These are phyloP conservation scores for Sciurus niger DNA, from an alignment of 2,113 vertebrate genomes.

Conservation along the genomic window DNA sequence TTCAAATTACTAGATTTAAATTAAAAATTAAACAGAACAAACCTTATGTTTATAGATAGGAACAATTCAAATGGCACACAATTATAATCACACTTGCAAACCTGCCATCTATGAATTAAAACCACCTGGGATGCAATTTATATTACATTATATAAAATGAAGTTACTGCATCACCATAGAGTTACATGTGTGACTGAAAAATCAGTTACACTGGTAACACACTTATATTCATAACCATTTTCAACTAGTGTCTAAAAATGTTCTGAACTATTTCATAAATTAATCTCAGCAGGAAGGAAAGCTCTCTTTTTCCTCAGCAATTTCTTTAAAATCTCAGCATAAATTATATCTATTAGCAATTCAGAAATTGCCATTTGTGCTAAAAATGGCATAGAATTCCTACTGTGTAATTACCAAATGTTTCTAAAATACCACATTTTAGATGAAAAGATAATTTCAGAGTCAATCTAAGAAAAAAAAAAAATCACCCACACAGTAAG, in stretches of 20 bases:
- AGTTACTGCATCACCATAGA: constrained; percentile 46
- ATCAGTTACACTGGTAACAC: constrained; percentile 48
- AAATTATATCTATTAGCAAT: constrained; percentile 86
- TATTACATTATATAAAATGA: background rate
- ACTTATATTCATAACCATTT: constrained; percentile 79
- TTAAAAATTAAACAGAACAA: constrained; percentile 52
- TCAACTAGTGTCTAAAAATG: constrained; percentile 79
- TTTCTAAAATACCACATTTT: constrained; percentile 83
- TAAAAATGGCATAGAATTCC: constrained; percentile 83
- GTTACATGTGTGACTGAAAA: constrained; percentile 13
- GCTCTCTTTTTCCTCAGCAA: constrained; percentile 77
- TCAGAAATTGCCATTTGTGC: constrained; percentile 82
- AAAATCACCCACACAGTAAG: constrained; percentile 52
- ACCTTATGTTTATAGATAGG: background rate
- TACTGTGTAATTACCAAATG: constrained; percentile 76
- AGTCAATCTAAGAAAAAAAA: constrained; percentile 73
- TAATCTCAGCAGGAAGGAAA: constrained; percentile 85
- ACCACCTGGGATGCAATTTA: background rate
- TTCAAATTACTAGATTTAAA: constrained; percentile 38
- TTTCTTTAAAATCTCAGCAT: constrained; percentile 86
- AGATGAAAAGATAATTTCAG: constrained; percentile 83
- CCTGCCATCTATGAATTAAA: background rate
- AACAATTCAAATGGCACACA: constrained; percentile 2
- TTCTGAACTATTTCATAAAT: constrained; percentile 86
- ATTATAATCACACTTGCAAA: constrained; percentile 45